Evolutionary conservation across 92 coral and sea anemone genomes (phyloP).

Genomic region (Phenganax marumi): DNA sequence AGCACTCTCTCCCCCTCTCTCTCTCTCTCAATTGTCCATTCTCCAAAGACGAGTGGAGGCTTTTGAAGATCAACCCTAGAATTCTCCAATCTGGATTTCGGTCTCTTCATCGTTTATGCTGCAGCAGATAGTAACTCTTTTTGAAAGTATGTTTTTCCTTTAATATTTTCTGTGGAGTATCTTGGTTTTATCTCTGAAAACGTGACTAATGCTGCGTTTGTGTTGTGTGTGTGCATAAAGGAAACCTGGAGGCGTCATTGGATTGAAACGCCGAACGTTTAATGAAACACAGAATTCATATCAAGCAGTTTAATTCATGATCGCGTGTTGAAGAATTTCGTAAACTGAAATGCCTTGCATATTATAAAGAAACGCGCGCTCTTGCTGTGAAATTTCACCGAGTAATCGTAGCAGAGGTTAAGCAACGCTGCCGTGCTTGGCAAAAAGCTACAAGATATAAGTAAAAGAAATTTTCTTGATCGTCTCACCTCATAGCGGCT

Average conservation of each 20-base stretch:
- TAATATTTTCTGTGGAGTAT: not conserved
- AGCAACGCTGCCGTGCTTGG: not conserved
- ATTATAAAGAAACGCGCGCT: not conserved
- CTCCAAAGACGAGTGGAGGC: too few relatives aligned
- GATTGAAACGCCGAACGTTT: not conserved
- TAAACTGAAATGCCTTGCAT: not conserved
- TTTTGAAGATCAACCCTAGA: too few relatives aligned
- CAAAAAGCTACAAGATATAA: not conserved
- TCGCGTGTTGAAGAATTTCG: not conserved
- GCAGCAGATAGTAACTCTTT: not conserved
- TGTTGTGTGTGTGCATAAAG: too few relatives aligned
- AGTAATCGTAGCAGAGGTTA: not conserved
- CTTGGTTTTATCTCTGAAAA: not conserved
- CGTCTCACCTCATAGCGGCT: constrained; percentile 4
- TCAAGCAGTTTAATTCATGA: not conserved
- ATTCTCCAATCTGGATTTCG: too few relatives aligned
- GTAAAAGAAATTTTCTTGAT: not conserved
- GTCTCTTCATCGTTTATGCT: too few relatives aligned
- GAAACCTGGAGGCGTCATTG: too few relatives aligned
- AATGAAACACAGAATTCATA: not conserved
- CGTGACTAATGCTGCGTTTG: too few relatives aligned
- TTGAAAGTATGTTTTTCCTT: not conserved
- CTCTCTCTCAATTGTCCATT: too few relatives aligned
- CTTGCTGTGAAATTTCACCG: not conserved
- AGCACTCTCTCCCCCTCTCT: too few relatives aligned